These are phyloP conservation scores for Lacanobia oleracea DNA, from an alignment of 2,888 invertebrate genomes.

Conservation along the genomic window DNA sequence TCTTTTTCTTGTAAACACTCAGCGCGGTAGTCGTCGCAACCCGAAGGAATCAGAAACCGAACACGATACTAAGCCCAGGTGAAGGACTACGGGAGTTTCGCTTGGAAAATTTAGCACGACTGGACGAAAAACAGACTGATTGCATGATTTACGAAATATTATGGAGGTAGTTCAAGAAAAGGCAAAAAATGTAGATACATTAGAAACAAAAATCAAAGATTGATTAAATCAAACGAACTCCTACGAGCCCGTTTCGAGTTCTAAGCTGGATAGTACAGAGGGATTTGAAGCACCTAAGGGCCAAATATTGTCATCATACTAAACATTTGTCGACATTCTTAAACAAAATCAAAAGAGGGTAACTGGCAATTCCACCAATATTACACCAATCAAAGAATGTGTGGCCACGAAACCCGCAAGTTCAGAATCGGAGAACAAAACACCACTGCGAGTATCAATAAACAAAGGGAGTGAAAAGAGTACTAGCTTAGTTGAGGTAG, in stretches of 20 bases:
- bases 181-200: conserved; percentile 9
- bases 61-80: conserved; percentile 3
- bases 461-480: not conserved
- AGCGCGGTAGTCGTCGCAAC: conserved; percentile 32
- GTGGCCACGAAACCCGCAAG: not conserved
- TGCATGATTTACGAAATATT: not conserved
- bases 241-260: not conserved
- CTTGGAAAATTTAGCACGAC: conserved; percentile 33
- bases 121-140: conserved; percentile 20
- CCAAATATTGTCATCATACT: too few relatives aligned
- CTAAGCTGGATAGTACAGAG: not conserved
- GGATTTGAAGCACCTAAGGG: not conserved
- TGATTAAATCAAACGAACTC: conserved; percentile 8
- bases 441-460: too few relatives aligned
- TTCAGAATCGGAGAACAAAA: not conserved
- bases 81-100: conserved; percentile 37
- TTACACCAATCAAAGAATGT: too few relatives aligned
- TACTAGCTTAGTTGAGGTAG: not conserved
- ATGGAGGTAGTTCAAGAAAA: conserved; percentile 25
- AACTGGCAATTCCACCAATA: too few relatives aligned
- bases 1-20: conserved; percentile 41
- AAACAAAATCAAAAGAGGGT: too few relatives aligned
- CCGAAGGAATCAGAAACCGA: conserved; percentile 4
- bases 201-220: conserved; percentile 1
- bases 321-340: too few relatives aligned